Evolutionary conservation across 2,113 vertebrate species (phyloP).

Genomic region (Callipepla squamata): DNA sequence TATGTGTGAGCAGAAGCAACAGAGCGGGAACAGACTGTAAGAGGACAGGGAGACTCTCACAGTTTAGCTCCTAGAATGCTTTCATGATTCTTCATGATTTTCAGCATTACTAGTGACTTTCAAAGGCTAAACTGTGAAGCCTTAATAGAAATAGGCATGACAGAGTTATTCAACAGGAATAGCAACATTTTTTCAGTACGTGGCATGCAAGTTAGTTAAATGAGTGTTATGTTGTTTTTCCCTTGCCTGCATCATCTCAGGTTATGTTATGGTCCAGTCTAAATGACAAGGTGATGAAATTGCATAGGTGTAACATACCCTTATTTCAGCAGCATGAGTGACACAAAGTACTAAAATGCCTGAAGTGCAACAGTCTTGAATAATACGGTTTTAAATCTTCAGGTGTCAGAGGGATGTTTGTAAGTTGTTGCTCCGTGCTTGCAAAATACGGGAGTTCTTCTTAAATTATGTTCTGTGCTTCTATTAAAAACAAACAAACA

Average conservation of each 20-base stretch:
- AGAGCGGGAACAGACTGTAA: neutral
- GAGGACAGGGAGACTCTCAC: neutral
- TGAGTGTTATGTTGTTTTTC: constrained; percentile 36
- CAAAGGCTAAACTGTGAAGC: neutral
- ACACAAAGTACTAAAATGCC: constrained; percentile 47
- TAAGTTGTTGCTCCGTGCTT: neutral
- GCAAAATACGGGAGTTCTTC: neutral
- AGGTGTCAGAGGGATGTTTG: neutral
- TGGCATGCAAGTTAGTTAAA: neutral
- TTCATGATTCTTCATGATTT: neutral
- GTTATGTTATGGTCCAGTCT: constrained; percentile 21
- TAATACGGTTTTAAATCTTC: constrained; percentile 22
- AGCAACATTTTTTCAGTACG: constrained; percentile 21
- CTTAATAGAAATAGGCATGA: neutral
- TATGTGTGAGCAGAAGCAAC: neutral
- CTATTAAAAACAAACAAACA: neutral
- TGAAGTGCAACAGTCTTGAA: neutral
- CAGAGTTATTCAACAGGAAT: constrained; percentile 15
- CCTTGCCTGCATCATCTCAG: constrained; percentile 38
- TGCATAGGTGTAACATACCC: constrained; percentile 27
- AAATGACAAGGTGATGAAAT: constrained; percentile 65
- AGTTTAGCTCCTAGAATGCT: neutral
- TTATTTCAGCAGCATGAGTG: constrained; percentile 29
- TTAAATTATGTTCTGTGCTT: neutral
- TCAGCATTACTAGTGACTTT: neutral